A percentile compares a stretch with the other conserved stretches of the same genome.
Conservation (phyloP, 2,113 vertebrate species). For the Mus pahari region DNA sequence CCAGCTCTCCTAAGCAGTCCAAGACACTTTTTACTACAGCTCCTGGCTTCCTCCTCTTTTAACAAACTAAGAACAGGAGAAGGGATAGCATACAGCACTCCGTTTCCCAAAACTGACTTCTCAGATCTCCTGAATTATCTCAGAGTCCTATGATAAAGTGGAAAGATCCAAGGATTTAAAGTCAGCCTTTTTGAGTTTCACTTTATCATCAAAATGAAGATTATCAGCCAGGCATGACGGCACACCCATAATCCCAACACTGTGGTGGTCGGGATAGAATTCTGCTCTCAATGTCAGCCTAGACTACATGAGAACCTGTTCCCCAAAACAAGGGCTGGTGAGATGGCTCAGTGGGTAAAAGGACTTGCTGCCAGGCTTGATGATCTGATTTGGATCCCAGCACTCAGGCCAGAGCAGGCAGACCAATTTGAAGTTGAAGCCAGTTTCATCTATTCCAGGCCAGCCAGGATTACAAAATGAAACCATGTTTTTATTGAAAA, state of each 20-base stretch:
- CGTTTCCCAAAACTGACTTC: neutral
- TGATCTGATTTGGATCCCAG: too few species aligned
- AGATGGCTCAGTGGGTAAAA: neutral
- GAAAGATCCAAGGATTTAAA: neutral
- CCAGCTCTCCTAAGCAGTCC: neutral
- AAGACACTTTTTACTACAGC: neutral
- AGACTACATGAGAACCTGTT: neutral
- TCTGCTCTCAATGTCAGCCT: neutral
- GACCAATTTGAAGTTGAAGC: neutral
- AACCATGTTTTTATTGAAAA: neutral
- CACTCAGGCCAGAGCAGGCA: neutral
- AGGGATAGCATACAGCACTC: neutral
- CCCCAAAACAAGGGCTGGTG: neutral
- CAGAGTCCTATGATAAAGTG: neutral
- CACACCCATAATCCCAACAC: neutral
- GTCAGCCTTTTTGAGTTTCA: neutral
- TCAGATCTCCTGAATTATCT: neutral
- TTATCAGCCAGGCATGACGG: neutral
- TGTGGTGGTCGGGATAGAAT: neutral
- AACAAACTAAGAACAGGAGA: neutral
- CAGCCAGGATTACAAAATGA: neutral
- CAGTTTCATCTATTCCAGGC: neutral
- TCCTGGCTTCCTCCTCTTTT: neutral
- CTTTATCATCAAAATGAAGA: constrained; percentile 36
- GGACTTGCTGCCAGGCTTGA: neutral